These are phyloP conservation scores for Athalia rosae DNA, from an alignment of 2,888 invertebrate species.

Conservation along the genomic window DNA sequence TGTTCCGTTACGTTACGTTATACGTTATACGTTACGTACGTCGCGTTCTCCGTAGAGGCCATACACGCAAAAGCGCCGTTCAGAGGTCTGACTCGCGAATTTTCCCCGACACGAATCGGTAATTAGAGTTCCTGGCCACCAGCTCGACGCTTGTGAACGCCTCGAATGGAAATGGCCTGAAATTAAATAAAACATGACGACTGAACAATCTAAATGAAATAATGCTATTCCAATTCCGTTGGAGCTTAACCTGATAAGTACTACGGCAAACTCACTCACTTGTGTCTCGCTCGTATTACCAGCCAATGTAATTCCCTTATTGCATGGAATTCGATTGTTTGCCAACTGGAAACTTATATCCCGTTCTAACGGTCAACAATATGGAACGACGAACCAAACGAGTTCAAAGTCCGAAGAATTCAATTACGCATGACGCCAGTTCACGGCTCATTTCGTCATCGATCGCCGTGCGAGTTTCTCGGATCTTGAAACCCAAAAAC, in stretches of 20 bases:
- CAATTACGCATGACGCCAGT: neutral
- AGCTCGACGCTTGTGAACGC: neutral
- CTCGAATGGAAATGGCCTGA: neutral
- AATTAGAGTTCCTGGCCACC: constrained; percentile 4
- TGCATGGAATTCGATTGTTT: too few relatives aligned
- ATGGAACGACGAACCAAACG: too few relatives aligned
- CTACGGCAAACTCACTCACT: too few relatives aligned
- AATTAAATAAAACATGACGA: constrained; percentile 2
- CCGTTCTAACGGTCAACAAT: too few relatives aligned
- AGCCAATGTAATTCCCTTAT: too few relatives aligned
- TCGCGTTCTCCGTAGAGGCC: neutral
- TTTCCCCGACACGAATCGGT: constrained; percentile 26
- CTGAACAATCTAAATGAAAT: neutral
- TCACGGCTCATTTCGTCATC: neutral
- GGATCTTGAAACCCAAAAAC: neutral
- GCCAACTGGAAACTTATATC: too few relatives aligned
- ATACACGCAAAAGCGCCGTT: constrained; percentile 13
- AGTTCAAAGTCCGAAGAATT: neutral
- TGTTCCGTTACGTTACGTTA: too few relatives aligned
- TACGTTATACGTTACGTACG: too few relatives aligned
- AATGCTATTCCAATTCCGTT: constrained; percentile 3
- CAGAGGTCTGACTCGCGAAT: constrained; percentile 19
- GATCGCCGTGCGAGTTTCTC: neutral
- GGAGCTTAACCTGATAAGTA: too few relatives aligned
- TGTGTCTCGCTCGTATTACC: too few relatives aligned